Evolutionary conservation across 92 coral and sea anemone species (phyloP), one percentile per base, ranked within the genome.

Genomic region (Epizoanthus ramosus): DNA sequence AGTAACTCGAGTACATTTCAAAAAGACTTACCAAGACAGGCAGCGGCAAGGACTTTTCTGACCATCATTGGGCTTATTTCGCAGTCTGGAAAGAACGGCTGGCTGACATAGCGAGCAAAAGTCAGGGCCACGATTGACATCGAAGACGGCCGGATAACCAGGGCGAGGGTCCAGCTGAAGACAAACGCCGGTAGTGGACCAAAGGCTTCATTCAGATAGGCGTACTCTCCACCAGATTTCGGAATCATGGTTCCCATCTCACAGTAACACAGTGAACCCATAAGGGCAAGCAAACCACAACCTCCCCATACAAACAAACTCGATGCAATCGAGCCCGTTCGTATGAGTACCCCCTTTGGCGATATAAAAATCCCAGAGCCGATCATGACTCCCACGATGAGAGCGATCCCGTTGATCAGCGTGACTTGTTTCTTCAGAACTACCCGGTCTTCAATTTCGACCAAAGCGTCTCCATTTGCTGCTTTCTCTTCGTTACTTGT

Each of bases 201-300:
- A 82, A 94, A 97, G 12, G 99, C 93, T 72, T 97, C 97, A 43
- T 85, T 73, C 13, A 97, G 89, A 80, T 97, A 97, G 8, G 98
- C 89, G 63, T 97, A 94, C 31, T 97, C 99, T 0, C 97, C 99
- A 10, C 99, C 99, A n/a, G 99, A 97, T 70, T 79, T 91, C 0
- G 98, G 98, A 61, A 97, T 97, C 99, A 97, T 94, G 0, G 99
- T 97, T 14, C 99, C 99, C 91, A 97, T 87, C 74, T 97, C 99
- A 76, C 98, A 95, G 85, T 94, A 97, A 69, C 98, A 92, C 57
- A 97, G 88, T 0, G 99, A 95, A 15, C 99, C 99, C 61, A 93
- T 80, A 4, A 97, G 95, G 2, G 99, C 98, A 25, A 97, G 79
- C 37, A 92, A 19, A 47, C 99, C 99, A 54, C 99, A 97, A 5